Conservation (phyloP, 2,888 invertebrate genomes). For the Opisthograptis luteolata region DNA sequence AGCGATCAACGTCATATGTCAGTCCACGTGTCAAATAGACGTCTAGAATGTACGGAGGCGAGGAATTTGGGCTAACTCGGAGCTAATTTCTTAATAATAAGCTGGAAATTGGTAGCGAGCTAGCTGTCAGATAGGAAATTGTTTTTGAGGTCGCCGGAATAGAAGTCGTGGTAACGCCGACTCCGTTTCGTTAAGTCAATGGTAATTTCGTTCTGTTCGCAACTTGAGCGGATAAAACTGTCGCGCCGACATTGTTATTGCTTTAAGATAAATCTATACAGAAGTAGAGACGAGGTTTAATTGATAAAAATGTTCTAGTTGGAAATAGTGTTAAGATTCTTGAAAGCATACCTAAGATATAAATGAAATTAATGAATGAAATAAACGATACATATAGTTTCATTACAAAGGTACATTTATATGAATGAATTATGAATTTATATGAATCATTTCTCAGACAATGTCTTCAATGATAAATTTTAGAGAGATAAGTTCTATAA, state of each 20-base stretch:
- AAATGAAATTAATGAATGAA: too few relatives aligned
- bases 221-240: conserved; percentile 1
- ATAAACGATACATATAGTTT: too few relatives aligned
- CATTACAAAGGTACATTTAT: too few relatives aligned
- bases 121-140: conserved; percentile 8
- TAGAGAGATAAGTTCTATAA: too few relatives aligned
- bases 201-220: conserved; percentile 11
- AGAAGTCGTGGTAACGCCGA: conserved; percentile 8
- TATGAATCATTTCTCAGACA: too few relatives aligned
- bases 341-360: too few relatives aligned
- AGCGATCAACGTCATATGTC: conserved; percentile 15
- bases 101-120: conserved; percentile 15
- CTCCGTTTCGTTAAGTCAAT: conserved; percentile 13
- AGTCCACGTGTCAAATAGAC: conserved; percentile 21
- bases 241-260: neutral
- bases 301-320: neutral
- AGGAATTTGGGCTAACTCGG: conserved; percentile 19
- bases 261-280: neutral
- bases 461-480: too few relatives aligned
- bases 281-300: neutral
- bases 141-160: conserved; percentile 19
- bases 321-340: too few relatives aligned
- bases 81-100: conserved; percentile 27
- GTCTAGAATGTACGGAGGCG: conserved; percentile 16
- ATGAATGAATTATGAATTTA: too few relatives aligned